Percentiles rank a stretch among this genome's conserved stretches.
phyloP scores from a whole-genome alignment of 2,888 invertebrate genomes.

The Hylaea fasciaria region DNA sequence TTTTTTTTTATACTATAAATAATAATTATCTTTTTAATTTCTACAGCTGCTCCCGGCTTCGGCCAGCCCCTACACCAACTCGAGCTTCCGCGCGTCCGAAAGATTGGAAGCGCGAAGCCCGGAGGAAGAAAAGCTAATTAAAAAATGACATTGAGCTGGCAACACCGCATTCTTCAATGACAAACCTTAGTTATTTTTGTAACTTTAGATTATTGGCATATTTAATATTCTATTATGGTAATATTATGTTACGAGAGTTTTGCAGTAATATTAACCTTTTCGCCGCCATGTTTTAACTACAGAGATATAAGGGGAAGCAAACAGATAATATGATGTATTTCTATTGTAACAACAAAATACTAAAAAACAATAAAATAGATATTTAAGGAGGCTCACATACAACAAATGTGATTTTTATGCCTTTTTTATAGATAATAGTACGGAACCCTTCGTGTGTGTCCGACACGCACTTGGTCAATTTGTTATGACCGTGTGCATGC shows the following conservation, averaged over 20 bases:
- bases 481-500: no score
- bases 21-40: constrained; percentile 12
- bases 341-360: no score
- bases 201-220: constrained; percentile 12
- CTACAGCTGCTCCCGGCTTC: constrained; percentile 63
- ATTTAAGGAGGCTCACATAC: no score
- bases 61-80: constrained; percentile 64
- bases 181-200: constrained; percentile 22
- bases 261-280: not conserved
- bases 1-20: no score
- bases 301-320: no score
- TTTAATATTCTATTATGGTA: constrained; percentile 3
- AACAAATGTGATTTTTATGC: no score
- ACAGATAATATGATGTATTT: no score
- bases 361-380: no score
- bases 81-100: constrained; percentile 59
- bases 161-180: constrained; percentile 49
- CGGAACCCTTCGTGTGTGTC: no score
- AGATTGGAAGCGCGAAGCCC: constrained; percentile 46
- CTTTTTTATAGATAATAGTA: no score
- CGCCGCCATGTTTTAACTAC: no score
- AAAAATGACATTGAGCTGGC: constrained; percentile 60
- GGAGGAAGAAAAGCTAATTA: constrained; percentile 72
- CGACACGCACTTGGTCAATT: no score
- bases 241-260: not conserved